Evolutionary conservation across 2,797 vertebrate genomes (phyloP), one percentile per base, ranked within the genome.

Genomic region (Rhinophrynus dorsalis): DNA sequence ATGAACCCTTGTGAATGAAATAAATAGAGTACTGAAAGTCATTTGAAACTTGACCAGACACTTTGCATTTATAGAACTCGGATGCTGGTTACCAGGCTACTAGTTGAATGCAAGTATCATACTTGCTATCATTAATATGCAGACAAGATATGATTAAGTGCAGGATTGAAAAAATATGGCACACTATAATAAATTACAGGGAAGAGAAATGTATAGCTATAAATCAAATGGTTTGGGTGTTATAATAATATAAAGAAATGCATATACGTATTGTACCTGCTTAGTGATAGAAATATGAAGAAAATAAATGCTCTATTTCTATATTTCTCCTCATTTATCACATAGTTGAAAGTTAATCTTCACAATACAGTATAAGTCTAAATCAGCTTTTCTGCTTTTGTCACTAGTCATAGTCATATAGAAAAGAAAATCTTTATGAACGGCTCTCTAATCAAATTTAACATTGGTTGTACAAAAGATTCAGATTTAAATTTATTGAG

Each of bases 131-230:
- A 92, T 94, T 93, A 95, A 94, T 91, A 93, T 92, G 90, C 92
- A 95, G 91, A 92, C 81, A 86, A 82, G 55, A 85, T 82, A 90
- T 95, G 93, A 96, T 97, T 93, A 95, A 96, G 91, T 89, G 83
- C 68, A 66, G 77, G 68, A 71, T 74, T 90, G 90, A 93, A 95
- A 92, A 90, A 91, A 93, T 93, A 89, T 93, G 85, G 88, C 88
- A 90, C 80, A 58, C 21, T 79, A 77, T 96, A 93, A 96, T 94
- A 92, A 95, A 95, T 85, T 83, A 90, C n/a, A n/a, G n/a, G 93
- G 89, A 86, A 85, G 83, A 85, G 84, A 85, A 78, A 80, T 76
- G 75, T 88, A 85, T 88, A 91, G 88, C 87, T 88, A 94, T 98
- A 91, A 96, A 96, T 98, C 93, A 94, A 92, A 88, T 85, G 83